A percentile compares a stretch with the other conserved stretches of the same genome.
Evolutionary conservation across 2,797 vertebrate species (phyloP).

Genomic region (Schizopygopsis malacanthus): DNA sequence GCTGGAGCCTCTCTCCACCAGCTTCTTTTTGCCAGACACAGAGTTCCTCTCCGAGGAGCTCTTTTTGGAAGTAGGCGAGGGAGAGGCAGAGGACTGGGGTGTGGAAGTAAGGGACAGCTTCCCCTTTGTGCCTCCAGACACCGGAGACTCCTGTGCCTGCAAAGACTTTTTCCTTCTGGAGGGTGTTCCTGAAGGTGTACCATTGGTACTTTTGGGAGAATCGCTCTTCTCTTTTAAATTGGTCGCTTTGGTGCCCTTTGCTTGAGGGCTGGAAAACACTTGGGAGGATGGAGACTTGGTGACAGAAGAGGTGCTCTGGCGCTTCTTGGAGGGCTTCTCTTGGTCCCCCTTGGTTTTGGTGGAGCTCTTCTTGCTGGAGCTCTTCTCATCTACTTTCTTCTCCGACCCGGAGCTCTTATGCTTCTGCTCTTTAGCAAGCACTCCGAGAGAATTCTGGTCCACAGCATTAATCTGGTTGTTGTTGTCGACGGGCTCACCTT

Average conservation of each 20-base stretch:
- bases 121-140: slow-evolving; percentile 72
- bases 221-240: slow-evolving; percentile 83
- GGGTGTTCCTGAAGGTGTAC: slow-evolving; percentile 78
- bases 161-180: slow-evolving; percentile 81
- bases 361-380: slow-evolving; percentile 72
- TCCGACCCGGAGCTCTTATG: slow-evolving; percentile 73
- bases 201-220: slow-evolving; percentile 78
- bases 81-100: slow-evolving; percentile 78
- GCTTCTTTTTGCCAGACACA: slow-evolving; percentile 77
- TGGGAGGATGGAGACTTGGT: slow-evolving; percentile 77
- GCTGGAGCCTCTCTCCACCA: slow-evolving; percentile 86
- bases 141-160: slow-evolving; percentile 51
- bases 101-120: slow-evolving; percentile 79
- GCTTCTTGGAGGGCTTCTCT: slow-evolving; percentile 84
- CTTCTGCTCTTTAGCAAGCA: slow-evolving; percentile 88
- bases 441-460: slow-evolving; percentile 88
- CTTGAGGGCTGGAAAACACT: slow-evolving; percentile 78
- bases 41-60: slow-evolving; percentile 70
- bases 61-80: slow-evolving; percentile 79
- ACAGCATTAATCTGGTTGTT: slow-evolving; percentile 93
- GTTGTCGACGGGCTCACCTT: slow-evolving; percentile 87
- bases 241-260: slow-evolving; percentile 83
- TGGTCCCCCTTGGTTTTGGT: slow-evolving; percentile 78
- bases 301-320: slow-evolving; percentile 78
- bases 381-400: slow-evolving; percentile 73